Evolutionary conservation across 2,888 invertebrate genomes (phyloP).

Genomic region (Drosophila acutilabella): DNA sequence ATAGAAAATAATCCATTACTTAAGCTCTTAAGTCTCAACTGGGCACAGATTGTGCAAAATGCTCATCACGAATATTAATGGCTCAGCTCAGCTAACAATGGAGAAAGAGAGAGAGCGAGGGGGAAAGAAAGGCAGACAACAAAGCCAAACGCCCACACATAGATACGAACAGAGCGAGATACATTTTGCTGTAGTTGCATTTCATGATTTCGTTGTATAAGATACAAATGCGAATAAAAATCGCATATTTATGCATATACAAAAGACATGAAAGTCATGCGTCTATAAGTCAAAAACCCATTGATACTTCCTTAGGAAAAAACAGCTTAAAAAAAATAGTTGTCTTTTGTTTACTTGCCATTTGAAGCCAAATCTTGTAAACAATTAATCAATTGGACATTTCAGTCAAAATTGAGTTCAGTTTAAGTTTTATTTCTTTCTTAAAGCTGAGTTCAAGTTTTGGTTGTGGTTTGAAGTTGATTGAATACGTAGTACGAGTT

Average conservation of each 20-base stretch:
- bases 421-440: conserved; percentile 20
- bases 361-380: conserved; percentile 34
- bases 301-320: conserved; percentile 34
- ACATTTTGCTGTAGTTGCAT: conserved; percentile 22
- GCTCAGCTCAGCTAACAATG: conserved; percentile 20
- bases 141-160: conserved; percentile 30
- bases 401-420: conserved; percentile 18
- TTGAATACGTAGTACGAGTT: conserved; percentile 31
- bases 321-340: conserved; percentile 25
- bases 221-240: conserved; percentile 21
- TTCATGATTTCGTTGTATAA: conserved; percentile 30
- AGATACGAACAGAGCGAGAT: background rate
- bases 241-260: conserved; percentile 1
- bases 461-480: background rate
- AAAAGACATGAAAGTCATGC: conserved; percentile 36
- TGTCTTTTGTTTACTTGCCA: conserved; percentile 35
- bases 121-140: background rate
- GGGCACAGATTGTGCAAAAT: conserved; percentile 28
- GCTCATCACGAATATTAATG: conserved; percentile 50
- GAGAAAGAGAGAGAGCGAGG: background rate
- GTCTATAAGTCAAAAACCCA: conserved; percentile 21
- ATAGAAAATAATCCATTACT: conserved; percentile 9
- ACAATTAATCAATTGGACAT: conserved; percentile 53
- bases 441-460: conserved; percentile 10
- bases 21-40: conserved; percentile 21